Percentiles rank a stretch among this genome's conserved stretches.
Evolutionary conservation across 2,113 vertebrate genomes (phyloP).

Genomic region (Leptosomus discolor): DNA sequence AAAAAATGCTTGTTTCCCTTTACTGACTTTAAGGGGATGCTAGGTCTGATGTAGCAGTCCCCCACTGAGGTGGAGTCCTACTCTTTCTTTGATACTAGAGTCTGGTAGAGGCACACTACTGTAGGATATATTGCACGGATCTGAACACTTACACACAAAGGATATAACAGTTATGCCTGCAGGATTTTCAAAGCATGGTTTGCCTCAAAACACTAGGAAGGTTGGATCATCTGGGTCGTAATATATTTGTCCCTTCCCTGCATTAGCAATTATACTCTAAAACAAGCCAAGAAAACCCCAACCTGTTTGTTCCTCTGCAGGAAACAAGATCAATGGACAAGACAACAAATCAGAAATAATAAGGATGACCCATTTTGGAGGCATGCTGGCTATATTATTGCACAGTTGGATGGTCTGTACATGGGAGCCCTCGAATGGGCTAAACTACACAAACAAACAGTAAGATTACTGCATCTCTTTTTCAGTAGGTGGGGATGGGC

Average conservation of each 20-base stretch:
- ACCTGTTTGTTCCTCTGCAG: slow-evolving; percentile 71
- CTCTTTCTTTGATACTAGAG: neutral
- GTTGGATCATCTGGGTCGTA: neutral
- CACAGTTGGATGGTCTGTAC: slow-evolving; percentile 87
- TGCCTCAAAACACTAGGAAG: neutral
- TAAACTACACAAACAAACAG: slow-evolving; percentile 72
- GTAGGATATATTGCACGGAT: neutral
- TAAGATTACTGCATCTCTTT: slow-evolving; percentile 53
- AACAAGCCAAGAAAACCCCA: neutral
- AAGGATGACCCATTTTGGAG: slow-evolving; percentile 84
- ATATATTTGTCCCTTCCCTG: neutral
- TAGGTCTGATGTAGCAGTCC: neutral
- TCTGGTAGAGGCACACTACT: neutral
- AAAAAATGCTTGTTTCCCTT: neutral
- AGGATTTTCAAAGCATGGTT: neutral
- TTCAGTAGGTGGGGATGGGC: neutral
- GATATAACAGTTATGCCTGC: neutral
- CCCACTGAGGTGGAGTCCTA: neutral
- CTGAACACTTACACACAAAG: neutral
- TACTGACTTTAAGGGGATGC: neutral
- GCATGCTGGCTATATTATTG: slow-evolving; percentile 82
- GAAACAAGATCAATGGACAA: slow-evolving; percentile 85
- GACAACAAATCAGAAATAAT: slow-evolving; percentile 79
- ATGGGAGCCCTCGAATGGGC: slow-evolving; percentile 82
- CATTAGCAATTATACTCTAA: neutral